A percentile compares a stretch with the other conserved stretches of the same genome.
phyloP scores from a whole-genome alignment of 2,113 vertebrate genomes.

The Platysternon megacephalum region DNA sequence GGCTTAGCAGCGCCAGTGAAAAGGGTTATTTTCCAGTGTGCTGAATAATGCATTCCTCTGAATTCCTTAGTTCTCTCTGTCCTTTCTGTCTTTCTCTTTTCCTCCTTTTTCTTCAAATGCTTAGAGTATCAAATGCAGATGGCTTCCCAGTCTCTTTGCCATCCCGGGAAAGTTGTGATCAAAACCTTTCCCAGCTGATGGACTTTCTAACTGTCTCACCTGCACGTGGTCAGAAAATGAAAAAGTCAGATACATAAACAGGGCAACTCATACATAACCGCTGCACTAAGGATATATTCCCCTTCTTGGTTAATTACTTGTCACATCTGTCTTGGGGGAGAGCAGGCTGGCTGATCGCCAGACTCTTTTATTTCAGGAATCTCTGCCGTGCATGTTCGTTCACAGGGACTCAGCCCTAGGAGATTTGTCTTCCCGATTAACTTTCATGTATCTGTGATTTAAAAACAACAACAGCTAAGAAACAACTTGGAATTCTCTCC shows the following conservation, averaged over 20 bases:
- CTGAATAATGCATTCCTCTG: slow-evolving; percentile 73
- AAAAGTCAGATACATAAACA: slow-evolving; percentile 5
- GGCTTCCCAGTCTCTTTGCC: slow-evolving; percentile 18
- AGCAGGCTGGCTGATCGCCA: slow-evolving; percentile 44
- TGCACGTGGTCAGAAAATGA: slow-evolving; percentile 13
- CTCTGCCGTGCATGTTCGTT: slow-evolving; percentile 6
- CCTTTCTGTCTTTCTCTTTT: slow-evolving; percentile 48
- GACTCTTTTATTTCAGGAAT: slow-evolving; percentile 37
- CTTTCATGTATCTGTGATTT: not conserved
- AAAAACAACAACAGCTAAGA: slow-evolving; percentile 17
- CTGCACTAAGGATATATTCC: slow-evolving; percentile 52
- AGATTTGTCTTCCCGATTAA: slow-evolving; percentile 14
- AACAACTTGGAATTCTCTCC: slow-evolving; percentile 1
- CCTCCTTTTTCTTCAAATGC: slow-evolving; percentile 36
- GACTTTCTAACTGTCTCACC: not conserved
- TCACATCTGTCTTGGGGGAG: slow-evolving; percentile 62
- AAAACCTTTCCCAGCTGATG: not conserved
- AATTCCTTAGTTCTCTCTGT: slow-evolving; percentile 70
- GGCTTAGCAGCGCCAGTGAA: slow-evolving; percentile 72
- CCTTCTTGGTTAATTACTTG: slow-evolving; percentile 67
- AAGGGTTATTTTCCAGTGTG: slow-evolving; percentile 71
- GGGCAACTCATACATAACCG: slow-evolving; percentile 15
- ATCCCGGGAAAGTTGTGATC: slow-evolving; percentile 1
- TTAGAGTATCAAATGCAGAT: slow-evolving; percentile 38
- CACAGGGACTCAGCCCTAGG: slow-evolving; percentile 12